Conservation (phyloP, 2,113 vertebrate genomes). For the Urocynchramus pylzowi region DNA sequence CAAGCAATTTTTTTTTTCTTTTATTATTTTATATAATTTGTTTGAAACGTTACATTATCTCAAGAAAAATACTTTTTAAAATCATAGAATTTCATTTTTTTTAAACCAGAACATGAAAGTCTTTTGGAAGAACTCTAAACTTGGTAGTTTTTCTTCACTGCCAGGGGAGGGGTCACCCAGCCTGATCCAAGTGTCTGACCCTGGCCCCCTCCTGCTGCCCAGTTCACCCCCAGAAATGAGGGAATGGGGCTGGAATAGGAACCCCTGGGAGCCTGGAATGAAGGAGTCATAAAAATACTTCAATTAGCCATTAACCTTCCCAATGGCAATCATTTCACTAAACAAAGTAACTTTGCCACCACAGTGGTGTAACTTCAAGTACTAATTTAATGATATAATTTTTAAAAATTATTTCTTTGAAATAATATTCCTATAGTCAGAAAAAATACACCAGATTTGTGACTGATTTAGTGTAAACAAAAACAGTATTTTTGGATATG, state of each 20-base stretch:
- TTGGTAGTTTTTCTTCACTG: conserved; percentile 60
- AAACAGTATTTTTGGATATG: conserved; percentile 63
- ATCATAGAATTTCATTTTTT: conserved; percentile 74
- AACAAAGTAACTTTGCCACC: conserved; percentile 66
- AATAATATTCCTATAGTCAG: conserved; percentile 80
- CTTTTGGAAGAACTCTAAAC: conserved; percentile 79
- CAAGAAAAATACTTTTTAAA: conserved; percentile 83
- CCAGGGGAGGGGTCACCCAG: conserved; percentile 15
- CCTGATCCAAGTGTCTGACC: conserved; percentile 31
- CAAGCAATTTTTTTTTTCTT: conserved; percentile 58
- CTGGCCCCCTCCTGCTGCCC: conserved; percentile 36
- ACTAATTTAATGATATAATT: conserved; percentile 75
- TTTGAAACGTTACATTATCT: conserved; percentile 80
- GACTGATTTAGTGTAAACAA: conserved; percentile 73
- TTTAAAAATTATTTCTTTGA: conserved; percentile 76
- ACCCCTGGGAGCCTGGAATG: conserved; percentile 67
- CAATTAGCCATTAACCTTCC: conserved; percentile 72
- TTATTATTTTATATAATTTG: conserved; percentile 73
- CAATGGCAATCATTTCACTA: conserved; percentile 59
- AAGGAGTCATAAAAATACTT: conserved; percentile 73
- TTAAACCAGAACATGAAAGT: conserved; percentile 75
- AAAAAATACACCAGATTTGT: conserved; percentile 75
- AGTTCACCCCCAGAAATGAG: conserved; percentile 46
- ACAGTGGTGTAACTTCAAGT: conserved; percentile 75
- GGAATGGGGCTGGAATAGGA: conserved; percentile 50